Base-by-base conservation (phyloP, 2,797 vertebrate species). In the Malurus leucopterus region DNA sequence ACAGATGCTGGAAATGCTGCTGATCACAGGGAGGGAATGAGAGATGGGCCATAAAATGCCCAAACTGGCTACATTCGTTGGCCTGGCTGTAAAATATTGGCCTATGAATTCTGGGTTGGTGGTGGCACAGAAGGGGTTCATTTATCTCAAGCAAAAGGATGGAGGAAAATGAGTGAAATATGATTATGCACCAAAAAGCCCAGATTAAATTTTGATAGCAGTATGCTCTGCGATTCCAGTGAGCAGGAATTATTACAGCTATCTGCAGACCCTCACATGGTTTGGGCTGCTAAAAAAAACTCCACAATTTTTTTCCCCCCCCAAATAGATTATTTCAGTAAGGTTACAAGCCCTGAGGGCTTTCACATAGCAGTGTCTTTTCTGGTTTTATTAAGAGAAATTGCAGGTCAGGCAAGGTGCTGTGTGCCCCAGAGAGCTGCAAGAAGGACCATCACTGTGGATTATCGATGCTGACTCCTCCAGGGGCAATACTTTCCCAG, bases 121-220 rank as follows among this genome's bases (percentile, higher is more conserved):
- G 88, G 71, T 94, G 92, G 89, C 94, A 94, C 82, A 95, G 91
- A 89, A 85, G 47, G 84, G 43, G 59, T 86, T 92, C 81, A 86
- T 94, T 96, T 94, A 91, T 95, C 88, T 94, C 84, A 90, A 77
- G 58, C 34, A 80, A 79, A 93, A 89, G 77, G 47, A 81, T 47
- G 87, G 90, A 95, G 72, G 84, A 89, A 94, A 95, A 86, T 69
- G 93, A 95, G 32, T 90, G 82, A 92, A 95, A 94, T 93, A 92
- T 79, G 86, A 96, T 95, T 89, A 94, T 54, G 83, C 69, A 71
- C 67, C 55, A 89, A 91, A 85, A 61, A 78, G 50, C 64, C 85
- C 72, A 76, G 93, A 96, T 94, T 95, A 95, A 94, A 95, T 90
- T 93, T 90, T 73, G 64, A 59, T 63, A 46, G n/a, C 29, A 41